These are phyloP conservation scores for Calephelis virginiensis DNA, from an alignment of 1,140 invertebrate genomes.

Conservation along the genomic window DNA sequence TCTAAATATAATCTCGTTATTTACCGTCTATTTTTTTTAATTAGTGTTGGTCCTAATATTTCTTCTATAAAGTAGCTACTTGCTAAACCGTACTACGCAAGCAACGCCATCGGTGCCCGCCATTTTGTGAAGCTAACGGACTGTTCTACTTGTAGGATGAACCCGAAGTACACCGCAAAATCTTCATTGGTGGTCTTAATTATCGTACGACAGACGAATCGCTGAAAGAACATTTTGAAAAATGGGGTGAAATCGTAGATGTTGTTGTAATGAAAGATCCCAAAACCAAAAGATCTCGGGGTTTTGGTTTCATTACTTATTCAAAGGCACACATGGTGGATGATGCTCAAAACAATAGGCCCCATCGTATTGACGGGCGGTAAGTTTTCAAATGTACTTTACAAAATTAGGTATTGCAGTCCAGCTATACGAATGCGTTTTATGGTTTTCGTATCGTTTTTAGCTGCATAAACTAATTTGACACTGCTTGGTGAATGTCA, in stretches of 20 bases:
- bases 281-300: constrained; percentile 93
- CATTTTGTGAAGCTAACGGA: constrained; percentile 58
- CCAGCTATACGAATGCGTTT: constrained; percentile 62
- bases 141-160: constrained; percentile 80
- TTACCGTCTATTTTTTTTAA: no score
- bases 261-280: constrained; percentile 99
- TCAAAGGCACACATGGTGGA: constrained; percentile 95
- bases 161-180: constrained; percentile 95
- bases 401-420: constrained; percentile 42
- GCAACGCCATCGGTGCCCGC: constrained; percentile 32
- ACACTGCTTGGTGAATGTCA: constrained; percentile 68
- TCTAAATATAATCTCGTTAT: no score
- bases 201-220: constrained; percentile 97
- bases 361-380: constrained; percentile 83
- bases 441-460: constrained; percentile 68
- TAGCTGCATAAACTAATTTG: constrained; percentile 57
- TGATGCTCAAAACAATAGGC: constrained; percentile 93
- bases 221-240: constrained; percentile 94
- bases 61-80: no score
- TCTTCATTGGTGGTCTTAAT: constrained; percentile 98
- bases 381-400: constrained; percentile 47
- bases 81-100: background rate
- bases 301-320: constrained; percentile 99
- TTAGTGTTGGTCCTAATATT: no score
- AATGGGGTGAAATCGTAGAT: constrained; percentile 98